Evolutionary conservation across 2,797 vertebrate genomes (phyloP).

Genomic region (Emydoidea blandingii): DNA sequence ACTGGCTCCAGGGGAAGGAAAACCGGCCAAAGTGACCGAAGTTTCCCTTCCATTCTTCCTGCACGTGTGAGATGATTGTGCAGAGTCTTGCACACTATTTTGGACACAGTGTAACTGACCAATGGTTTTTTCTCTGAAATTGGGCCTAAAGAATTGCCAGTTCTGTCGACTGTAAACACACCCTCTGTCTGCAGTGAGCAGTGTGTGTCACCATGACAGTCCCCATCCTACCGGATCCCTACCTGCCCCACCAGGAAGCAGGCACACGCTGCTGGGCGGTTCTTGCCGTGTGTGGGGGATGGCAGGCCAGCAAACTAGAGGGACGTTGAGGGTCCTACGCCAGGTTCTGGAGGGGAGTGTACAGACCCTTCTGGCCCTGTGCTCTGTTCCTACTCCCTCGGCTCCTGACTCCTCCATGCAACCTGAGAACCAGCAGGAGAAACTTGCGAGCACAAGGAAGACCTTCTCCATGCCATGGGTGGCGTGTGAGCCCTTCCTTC

Average conservation of each 20-base stretch:
- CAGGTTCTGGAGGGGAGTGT: background rate
- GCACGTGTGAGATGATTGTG: background rate
- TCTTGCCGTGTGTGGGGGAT: background rate
- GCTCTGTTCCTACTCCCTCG: background rate
- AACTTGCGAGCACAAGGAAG: no score
- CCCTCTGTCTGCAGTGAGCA: background rate
- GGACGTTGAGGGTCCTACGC: background rate
- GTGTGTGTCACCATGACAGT: background rate
- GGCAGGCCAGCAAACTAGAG: background rate
- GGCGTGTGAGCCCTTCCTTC: no score
- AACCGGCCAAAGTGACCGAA: background rate
- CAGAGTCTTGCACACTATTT: accelerated
- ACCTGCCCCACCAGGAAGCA: no score
- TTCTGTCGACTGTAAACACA: background rate
- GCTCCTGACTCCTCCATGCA: no score
- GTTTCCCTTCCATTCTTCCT: background rate
- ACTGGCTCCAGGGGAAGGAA: background rate
- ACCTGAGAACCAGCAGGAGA: no score
- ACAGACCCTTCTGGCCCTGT: background rate
- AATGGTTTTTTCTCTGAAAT: background rate
- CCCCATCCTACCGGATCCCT: background rate
- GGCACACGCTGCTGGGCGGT: background rate
- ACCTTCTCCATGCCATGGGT: no score
- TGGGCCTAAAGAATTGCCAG: background rate
- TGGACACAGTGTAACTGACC: background rate